Evolutionary conservation across 2,888 invertebrate genomes (phyloP), one percentile per base, ranked within the genome.

Genomic region (Metacarcinus magister): DNA sequence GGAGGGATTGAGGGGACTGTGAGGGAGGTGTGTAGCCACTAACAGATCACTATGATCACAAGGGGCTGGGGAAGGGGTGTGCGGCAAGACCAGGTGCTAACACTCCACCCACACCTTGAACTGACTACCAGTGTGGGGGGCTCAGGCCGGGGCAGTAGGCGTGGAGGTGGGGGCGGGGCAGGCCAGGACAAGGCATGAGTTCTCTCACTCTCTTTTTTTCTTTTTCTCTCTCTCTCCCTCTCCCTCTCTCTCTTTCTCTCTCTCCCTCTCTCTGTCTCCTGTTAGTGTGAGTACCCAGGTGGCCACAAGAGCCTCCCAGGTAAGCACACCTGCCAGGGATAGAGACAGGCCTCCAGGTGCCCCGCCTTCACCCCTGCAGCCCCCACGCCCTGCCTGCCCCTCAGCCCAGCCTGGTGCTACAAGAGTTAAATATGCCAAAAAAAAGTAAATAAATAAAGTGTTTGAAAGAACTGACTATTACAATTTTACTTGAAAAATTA

Each of bases 51-150:
- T 54, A 16, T 13, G 16, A 8, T 0, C 13, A 16, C 16, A 16
- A 16, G 54, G 75, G 75, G 75, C 75, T 16, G 13, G 16, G 32
- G 32, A 39, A 39, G 87, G 87, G 87, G 32, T 75, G 87, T 87
- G 87, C 87, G 87, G 39, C 39, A 39, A 87, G 87, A n/a, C 87
- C 87, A 87, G 87, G 87, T 39, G 87, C 23, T 16, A 39, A 39
- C 87, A n/a, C 87, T 32, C 32, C 87, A 87, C 87, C 87, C 87
- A 87, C 87, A 87, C 87, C 39, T 39, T 87, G 75, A 82, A 28
- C 75, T 82, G 87, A 87, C 87, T 87, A 87, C 87, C 87, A 39
- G 87, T 87, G 87, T 87, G 87, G 87, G 82, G 87, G 39, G 87
- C 87, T 87, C 87, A 87, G 87, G 87, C 87, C 4, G 87, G 87